Evolutionary conservation across 2,888 invertebrate genomes (phyloP).

Genomic region (Heteromurus nitidus): DNA sequence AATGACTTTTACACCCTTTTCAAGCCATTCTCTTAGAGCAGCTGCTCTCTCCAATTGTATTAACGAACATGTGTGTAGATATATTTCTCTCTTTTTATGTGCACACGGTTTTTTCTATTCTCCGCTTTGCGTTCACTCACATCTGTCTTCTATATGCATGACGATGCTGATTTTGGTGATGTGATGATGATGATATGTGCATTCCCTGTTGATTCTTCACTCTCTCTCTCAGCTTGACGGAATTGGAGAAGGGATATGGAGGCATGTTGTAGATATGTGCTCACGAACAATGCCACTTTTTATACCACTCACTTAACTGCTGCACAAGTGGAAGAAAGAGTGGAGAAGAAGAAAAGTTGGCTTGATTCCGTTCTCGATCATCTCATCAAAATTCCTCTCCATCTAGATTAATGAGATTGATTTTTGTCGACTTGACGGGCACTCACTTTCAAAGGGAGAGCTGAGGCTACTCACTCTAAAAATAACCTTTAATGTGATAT

Average conservation of each 20-base stretch:
- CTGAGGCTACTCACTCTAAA: no score
- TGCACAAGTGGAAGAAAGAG: neutral
- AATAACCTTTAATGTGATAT: no score
- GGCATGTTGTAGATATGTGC: no score
- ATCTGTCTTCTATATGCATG: slow-evolving; percentile 1
- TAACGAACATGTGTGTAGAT: no score
- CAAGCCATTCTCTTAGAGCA: slow-evolving; percentile 51
- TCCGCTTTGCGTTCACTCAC: neutral
- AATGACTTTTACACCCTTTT: slow-evolving; percentile 18
- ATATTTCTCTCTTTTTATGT: no score
- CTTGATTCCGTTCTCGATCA: slow-evolving; percentile 33
- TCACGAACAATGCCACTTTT: slow-evolving; percentile 7
- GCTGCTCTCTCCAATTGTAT: slow-evolving; percentile 12
- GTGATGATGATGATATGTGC: neutral
- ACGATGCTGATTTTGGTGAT: neutral
- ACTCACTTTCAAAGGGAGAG: neutral
- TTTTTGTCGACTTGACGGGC: neutral
- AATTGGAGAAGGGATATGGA: no score
- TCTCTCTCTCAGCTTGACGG: neutral
- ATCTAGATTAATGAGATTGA: slow-evolving; percentile 45
- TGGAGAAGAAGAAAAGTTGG: slow-evolving; percentile 14
- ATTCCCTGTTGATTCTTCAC: neutral
- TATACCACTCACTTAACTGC: neutral
- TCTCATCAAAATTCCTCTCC: no score
- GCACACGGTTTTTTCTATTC: neutral